Base-by-base conservation (phyloP, 2,888 invertebrate genomes). In the Stenolophus ochropezus region DNA sequence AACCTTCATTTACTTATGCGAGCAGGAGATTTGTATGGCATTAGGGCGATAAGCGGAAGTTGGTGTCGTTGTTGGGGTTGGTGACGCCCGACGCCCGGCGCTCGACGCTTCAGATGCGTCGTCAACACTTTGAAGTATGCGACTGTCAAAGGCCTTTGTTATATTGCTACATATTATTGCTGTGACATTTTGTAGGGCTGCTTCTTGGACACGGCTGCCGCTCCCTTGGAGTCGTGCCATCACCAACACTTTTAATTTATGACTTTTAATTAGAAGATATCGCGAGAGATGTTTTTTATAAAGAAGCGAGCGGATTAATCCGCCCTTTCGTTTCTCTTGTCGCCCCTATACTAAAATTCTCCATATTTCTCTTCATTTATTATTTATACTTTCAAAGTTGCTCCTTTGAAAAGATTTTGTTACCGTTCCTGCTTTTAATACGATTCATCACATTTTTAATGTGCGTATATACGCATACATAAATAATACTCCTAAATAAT, bases 111-210 rank as follows among this genome's bases (percentile, higher is more conserved):
- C 27, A 6, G 53, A 49, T 49, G 53, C 53, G 56, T 73, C 73
- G 58, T 73, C 80, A 73, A 86, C 86, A 89, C 89, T 89, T 89
- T 89, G 89, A 89, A 88, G 89, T 89, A 85, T 85, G 86, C 86
- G 86, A 85, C 86, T 86, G 87, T 88, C 88, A 88, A 88, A 88
- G 88, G 87, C 86, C 89, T 88, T 89, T 89, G 89, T 89, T 87
- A 88, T 88, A 53, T 88, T 86, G 87, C 88, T 87, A 88, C 88
- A 88, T 89, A 89, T 89, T 89, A 89, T 89, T 89, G 86, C 89
- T 88, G 80, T 80, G 71, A 73, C 80, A 80, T 80, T 80, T 69
- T 80, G 69, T 80, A 71, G 73, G 73, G 73, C 80, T 80, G 73
- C 73, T 80, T 73, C 80, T 80, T 80, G 80, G 58, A 73, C 73